Base-by-base conservation (phyloP, 2,888 invertebrate species). In the Hypomecis atomaria region DNA sequence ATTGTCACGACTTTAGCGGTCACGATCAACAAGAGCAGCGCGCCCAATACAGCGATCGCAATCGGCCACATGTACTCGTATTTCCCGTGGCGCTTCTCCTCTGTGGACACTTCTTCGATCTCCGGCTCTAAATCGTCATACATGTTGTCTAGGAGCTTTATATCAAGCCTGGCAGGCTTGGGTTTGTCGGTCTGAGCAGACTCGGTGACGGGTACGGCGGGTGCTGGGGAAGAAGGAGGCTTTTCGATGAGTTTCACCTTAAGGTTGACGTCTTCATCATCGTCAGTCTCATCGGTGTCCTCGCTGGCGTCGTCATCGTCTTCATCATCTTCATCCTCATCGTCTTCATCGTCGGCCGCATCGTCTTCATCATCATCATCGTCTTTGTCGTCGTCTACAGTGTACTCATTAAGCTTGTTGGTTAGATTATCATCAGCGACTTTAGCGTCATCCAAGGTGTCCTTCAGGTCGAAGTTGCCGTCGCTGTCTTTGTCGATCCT, bases 41-140 rank as follows among this genome's bases (percentile, higher is more conserved):
- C 92, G 56, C 95, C 92, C 47, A 94, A 83, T 64, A 95, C 87
- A 52, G 95, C 93, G 68, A 95, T 94, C 45, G 94, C 82, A 37
- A 94, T 91, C 45, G 94, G 94, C 89, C 94, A 93, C 67, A 95
- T 75, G 81, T 94, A 94, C 59, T 88, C 89, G 76, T 94, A 94
- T 69, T 76, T 86, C 56, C 85, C 83, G 75, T 93, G 93, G 71
- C 92, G 83, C 75, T 86, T 77, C 55, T 91, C 82, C 78, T 85
- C 71, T 70, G 89, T 75, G 73, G 87, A 78, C 75, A 87, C 78
- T 80, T 88, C 74, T 38, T 83, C 76, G 65, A 85, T 84, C 47
- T 83, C 83, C 1, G 85, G 76, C 59, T 88, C 89, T 44, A 85
- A 64, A 44, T 85, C 83, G 44, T 85, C 87, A 59, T 85, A 80